phyloP scores from a whole-genome alignment of 2,797 vertebrate species.

The Odontamblyopus lacepedii region DNA sequence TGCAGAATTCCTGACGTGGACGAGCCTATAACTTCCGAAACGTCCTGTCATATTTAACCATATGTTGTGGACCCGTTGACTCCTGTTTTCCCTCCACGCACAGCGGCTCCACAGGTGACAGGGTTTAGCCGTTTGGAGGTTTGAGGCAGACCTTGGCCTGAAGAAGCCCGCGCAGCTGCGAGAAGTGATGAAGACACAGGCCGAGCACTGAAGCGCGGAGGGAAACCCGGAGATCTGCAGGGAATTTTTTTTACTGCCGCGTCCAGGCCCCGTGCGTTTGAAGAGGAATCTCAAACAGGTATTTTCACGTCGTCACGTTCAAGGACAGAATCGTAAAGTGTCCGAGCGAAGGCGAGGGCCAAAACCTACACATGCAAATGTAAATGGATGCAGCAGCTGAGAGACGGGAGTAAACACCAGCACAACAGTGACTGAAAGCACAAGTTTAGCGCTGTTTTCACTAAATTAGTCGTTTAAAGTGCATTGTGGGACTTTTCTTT shows the following conservation, averaged over 20 bases:
- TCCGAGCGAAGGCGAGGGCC: background rate
- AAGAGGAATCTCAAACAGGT: slow-evolving; percentile 16
- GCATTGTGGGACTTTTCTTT: too few relatives aligned
- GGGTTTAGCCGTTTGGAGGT: slow-evolving; percentile 41
- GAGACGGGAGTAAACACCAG: background rate
- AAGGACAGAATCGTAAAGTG: slow-evolving; percentile 27
- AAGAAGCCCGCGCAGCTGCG: slow-evolving; percentile 40
- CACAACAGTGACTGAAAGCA: background rate
- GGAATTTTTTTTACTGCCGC: slow-evolving; percentile 50
- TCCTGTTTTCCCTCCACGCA: background rate
- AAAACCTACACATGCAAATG: background rate
- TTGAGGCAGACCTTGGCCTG: slow-evolving; percentile 37
- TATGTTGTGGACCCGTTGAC: background rate
- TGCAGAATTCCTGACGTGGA: too few relatives aligned
- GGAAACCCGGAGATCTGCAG: slow-evolving; percentile 21
- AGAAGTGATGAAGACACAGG: slow-evolving; percentile 15
- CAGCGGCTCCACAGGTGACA: slow-evolving; percentile 45
- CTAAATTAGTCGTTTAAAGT: too few relatives aligned
- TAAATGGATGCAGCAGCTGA: background rate
- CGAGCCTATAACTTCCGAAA: too few relatives aligned
- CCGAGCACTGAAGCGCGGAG: slow-evolving; percentile 17
- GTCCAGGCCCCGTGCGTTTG: slow-evolving; percentile 18
- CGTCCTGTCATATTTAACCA: background rate
- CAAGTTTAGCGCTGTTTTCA: too few relatives aligned
- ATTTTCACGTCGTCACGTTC: slow-evolving; percentile 10